phyloP scores from a whole-genome alignment of 2,113 vertebrate species.

The Cephalopterus ornatus region DNA sequence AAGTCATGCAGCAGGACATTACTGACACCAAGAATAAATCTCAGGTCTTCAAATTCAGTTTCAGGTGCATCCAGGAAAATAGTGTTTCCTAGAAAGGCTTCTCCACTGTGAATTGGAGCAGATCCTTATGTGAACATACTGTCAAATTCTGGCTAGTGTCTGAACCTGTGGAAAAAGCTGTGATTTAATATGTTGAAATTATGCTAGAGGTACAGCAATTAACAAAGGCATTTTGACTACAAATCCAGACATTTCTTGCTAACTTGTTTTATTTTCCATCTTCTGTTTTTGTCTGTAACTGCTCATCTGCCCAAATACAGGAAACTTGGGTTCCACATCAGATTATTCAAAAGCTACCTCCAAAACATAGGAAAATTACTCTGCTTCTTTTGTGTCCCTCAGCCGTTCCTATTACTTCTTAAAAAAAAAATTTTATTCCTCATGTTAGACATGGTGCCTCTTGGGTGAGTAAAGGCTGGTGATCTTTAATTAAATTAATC shows the following conservation, averaged over 20 bases:
- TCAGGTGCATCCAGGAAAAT: background rate
- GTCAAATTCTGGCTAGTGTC: background rate
- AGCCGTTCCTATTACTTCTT: background rate
- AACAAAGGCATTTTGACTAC: background rate
- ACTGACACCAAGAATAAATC: background rate
- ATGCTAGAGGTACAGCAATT: background rate
- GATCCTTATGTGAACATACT: background rate
- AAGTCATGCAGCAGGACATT: background rate
- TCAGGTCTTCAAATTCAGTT: background rate
- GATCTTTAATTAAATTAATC: slow-evolving; percentile 73
- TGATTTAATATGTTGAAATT: background rate
- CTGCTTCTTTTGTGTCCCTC: background rate
- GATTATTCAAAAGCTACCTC: background rate
- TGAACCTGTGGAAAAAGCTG: background rate
- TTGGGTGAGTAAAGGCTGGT: slow-evolving; percentile 36
- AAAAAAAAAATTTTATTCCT: slow-evolving; percentile 24
- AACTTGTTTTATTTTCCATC: background rate
- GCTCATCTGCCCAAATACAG: background rate
- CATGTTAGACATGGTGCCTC: slow-evolving; percentile 19
- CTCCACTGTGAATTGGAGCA: background rate
- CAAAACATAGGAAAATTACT: background rate
- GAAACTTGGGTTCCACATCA: background rate
- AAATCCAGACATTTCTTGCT: background rate
- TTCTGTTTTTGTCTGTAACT: background rate
- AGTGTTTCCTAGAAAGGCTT: background rate